Evolutionary conservation across 2,113 vertebrate species (phyloP).

Genomic region (Oryzias javanicus): DNA sequence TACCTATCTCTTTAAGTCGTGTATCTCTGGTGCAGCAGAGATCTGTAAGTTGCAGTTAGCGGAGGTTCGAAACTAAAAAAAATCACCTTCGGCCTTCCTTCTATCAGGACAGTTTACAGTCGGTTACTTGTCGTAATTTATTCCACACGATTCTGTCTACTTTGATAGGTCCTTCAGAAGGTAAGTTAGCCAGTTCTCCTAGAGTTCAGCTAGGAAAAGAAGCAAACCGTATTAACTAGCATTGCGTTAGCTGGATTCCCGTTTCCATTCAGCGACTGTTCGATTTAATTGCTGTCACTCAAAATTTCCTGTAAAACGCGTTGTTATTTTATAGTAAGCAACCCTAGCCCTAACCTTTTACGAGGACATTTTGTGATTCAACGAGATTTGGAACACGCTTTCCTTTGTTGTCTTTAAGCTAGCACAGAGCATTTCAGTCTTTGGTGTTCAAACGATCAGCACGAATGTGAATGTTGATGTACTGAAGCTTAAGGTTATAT

Average conservation of each 20-base stretch:
- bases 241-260: conserved; percentile 57
- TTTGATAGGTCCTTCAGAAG: conserved; percentile 74
- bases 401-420: conserved; percentile 55
- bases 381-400: neutral
- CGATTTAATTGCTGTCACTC: neutral
- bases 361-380: neutral
- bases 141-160: conserved; percentile 59
- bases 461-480: neutral
- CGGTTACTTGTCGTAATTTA: conserved; percentile 43
- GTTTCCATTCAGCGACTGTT: conserved; percentile 17
- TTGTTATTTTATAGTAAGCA: neutral
- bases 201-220: conserved; percentile 15
- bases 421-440: conserved; percentile 29
- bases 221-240: conserved; percentile 36
- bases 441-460: neutral
- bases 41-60: conserved; percentile 52
- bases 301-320: neutral
- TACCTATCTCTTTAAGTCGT: conserved; percentile 72
- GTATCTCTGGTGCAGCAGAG: conserved; percentile 71
- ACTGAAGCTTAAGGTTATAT: neutral
- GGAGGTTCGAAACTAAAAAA: conserved; percentile 34
- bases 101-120: conserved; percentile 29
- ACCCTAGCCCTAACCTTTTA: rapidly evolving
- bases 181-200: conserved; percentile 62
- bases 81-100: conserved; percentile 31